Evolutionary conservation across 1,140 invertebrate genomes (phyloP).

Genomic region (Carcinoscorpius rotundicauda): DNA sequence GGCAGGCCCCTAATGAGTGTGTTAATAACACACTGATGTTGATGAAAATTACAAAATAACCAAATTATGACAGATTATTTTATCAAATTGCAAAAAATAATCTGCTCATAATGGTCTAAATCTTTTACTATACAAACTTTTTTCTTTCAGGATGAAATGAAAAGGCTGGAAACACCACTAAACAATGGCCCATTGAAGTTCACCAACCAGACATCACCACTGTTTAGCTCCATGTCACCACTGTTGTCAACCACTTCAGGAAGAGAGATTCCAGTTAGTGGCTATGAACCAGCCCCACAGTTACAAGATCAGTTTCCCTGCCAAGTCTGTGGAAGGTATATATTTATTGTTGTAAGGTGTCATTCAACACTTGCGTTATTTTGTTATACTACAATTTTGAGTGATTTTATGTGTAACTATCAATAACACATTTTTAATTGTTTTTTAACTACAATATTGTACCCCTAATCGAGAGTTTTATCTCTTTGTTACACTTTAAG

Average conservation of each 20-base stretch:
- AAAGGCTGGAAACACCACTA: not conserved
- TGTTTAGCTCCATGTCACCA: not conserved
- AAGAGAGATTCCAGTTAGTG: not conserved
- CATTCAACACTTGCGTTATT: not conserved
- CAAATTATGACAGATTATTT: too few species aligned
- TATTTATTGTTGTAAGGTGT: conserved; percentile 27
- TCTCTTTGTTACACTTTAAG: too few species aligned
- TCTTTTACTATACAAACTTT: not conserved
- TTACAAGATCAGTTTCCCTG: conserved; percentile 57
- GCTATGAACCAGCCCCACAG: conserved; percentile 21
- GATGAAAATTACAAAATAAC: too few species aligned
- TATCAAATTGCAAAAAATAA: too few species aligned
- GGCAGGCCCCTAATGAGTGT: too few species aligned
- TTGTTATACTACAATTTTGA: not conserved
- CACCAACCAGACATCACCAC: not conserved
- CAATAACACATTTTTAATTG: conserved; percentile 15
- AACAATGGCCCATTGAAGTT: not conserved
- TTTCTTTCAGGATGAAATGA: not conserved
- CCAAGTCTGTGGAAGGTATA: conserved; percentile 97
- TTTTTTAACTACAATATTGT: not conserved
- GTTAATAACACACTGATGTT: too few species aligned
- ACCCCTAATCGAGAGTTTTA: too few species aligned
- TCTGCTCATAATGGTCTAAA: not conserved
- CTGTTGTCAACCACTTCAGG: not conserved
- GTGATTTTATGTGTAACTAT: conserved; percentile 6